Evolutionary conservation across 1,140 invertebrate genomes (phyloP).

Genomic region (Zaprionus tsacasi): DNA sequence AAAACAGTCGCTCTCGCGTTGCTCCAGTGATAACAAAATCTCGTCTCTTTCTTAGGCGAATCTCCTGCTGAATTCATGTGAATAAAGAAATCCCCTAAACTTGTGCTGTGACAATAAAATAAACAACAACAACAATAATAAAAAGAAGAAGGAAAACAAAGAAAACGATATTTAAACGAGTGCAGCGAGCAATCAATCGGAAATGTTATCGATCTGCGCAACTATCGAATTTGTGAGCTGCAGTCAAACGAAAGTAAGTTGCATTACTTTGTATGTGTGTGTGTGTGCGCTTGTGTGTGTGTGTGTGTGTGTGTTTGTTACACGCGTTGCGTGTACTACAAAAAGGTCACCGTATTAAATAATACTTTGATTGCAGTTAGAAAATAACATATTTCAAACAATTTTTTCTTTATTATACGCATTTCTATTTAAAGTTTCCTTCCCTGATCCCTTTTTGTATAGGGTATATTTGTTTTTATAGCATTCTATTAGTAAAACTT

Average conservation of each 20-base stretch:
- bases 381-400: too few species aligned
- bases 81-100: neutral
- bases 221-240: neutral
- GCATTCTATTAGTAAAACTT: too few species aligned
- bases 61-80: slow-evolving; percentile 43
- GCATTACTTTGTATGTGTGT: neutral
- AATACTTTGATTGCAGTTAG: too few species aligned
- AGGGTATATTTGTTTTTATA: too few species aligned
- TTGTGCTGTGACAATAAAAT: slow-evolving; percentile 61
- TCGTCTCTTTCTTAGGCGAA: slow-evolving; percentile 36
- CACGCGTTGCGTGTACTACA: neutral
- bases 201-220: slow-evolving; percentile 21
- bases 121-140: slow-evolving; percentile 19
- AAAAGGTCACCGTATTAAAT: slow-evolving; percentile 19
- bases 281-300: slow-evolving; percentile 5
- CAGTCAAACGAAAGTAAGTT: slow-evolving; percentile 29
- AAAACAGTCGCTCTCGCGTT: slow-evolving; percentile 66
- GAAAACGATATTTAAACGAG: neutral
- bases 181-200: neutral
- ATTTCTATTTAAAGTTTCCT: too few species aligned
- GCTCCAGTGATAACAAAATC: slow-evolving; percentile 60
- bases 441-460: too few species aligned
- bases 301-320: slow-evolving; percentile 11
- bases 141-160: slow-evolving; percentile 21
- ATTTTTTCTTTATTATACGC: too few species aligned